Conservation (phyloP, 2,888 invertebrate genomes). For the Allygus modestus region DNA sequence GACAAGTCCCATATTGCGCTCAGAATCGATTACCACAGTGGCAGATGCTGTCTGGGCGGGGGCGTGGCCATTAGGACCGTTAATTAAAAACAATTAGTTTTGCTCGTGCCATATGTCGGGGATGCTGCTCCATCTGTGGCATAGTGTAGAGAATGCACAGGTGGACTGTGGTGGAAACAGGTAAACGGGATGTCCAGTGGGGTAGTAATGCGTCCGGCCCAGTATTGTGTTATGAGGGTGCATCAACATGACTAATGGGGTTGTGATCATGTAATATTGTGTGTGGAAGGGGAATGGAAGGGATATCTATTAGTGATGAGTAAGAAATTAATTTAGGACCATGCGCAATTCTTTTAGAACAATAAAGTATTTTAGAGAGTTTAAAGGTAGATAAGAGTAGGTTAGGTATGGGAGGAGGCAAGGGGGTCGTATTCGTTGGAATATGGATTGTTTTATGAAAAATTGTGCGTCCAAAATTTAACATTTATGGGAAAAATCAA, state of each 20-base stretch:
- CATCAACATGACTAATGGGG: not conserved
- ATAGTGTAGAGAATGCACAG: not conserved
- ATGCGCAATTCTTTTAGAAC: no score
- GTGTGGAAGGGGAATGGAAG: not conserved
- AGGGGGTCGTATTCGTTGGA: no score
- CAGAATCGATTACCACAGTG: constrained; percentile 47
- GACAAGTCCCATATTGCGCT: constrained; percentile 40
- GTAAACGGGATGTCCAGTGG: not conserved
- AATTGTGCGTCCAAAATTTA: no score
- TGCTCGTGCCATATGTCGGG: constrained; percentile 62
- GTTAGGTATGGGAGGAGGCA: no score
- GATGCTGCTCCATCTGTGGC: constrained; percentile 23
- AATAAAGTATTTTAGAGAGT: no score
- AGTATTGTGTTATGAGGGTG: not conserved
- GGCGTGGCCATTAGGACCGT: constrained; percentile 19
- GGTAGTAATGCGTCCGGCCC: not conserved
- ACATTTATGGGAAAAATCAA: no score
- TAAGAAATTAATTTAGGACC: no score
- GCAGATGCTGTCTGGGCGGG: constrained; percentile 40
- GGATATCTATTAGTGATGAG: no score
- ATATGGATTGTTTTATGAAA: no score
- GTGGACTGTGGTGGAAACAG: not conserved
- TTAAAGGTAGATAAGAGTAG: no score
- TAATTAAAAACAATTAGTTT: constrained; percentile 63
- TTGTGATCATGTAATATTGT: not conserved